phyloP scores from a whole-genome alignment of 30 jellyfish, hydroid and myxozoan species.

The Mastigias papua region DNA sequence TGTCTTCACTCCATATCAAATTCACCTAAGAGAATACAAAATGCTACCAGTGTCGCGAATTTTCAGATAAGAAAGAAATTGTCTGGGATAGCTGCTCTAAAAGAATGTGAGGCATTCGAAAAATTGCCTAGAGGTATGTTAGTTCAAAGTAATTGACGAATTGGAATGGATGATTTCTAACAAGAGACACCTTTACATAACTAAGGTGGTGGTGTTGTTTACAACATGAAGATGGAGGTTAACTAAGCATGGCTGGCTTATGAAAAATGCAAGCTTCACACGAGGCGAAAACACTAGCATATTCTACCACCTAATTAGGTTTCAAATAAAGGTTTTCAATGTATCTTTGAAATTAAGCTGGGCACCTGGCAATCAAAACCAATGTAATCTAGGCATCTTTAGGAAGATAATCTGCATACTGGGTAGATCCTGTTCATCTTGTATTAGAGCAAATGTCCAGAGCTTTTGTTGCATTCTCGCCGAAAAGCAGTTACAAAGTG shows the following conservation, averaged over 20 bases:
- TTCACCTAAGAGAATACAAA: too few relatives aligned
- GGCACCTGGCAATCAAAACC: constrained; percentile 56
- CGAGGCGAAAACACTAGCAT: constrained; percentile 28
- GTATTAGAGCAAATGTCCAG: constrained; percentile 29
- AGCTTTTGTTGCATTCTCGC: background rate
- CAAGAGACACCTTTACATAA: too few relatives aligned
- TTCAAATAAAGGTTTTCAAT: constrained; percentile 32
- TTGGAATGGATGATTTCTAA: too few relatives aligned
- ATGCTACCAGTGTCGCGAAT: too few relatives aligned
- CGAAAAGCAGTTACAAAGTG: constrained; percentile 21
- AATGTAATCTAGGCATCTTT: constrained; percentile 30
- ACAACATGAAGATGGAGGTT: too few relatives aligned
- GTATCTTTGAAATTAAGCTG: constrained; percentile 47
- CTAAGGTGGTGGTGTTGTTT: too few relatives aligned
- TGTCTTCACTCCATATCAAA: too few relatives aligned
- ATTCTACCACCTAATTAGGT: constrained; percentile 17
- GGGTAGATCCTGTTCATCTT: constrained; percentile 39
- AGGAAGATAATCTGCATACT: constrained; percentile 39
- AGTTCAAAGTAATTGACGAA: too few relatives aligned
- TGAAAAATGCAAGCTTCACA: background rate
- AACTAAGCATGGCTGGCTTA: background rate
- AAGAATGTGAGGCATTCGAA: too few relatives aligned
- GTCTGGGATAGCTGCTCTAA: too few relatives aligned
- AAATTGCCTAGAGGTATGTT: too few relatives aligned
- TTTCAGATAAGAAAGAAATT: too few relatives aligned